Conservation (phyloP, 1,140 invertebrate species). For the Drosophila simulans region DNA sequence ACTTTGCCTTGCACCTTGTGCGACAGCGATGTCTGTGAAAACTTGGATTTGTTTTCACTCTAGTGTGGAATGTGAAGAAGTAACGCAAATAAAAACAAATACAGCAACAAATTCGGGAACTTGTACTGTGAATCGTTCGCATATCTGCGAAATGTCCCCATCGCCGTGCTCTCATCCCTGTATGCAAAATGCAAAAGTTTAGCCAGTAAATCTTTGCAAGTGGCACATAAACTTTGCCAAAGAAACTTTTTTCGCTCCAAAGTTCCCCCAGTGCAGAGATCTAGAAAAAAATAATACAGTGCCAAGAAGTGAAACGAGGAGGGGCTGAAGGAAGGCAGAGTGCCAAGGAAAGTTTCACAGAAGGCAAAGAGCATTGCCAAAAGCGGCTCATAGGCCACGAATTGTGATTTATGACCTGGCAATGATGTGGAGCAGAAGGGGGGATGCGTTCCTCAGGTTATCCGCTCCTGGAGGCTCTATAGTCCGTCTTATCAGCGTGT, state of each 20-base stretch:
- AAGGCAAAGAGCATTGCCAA: constrained; percentile 47
- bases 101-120: constrained; percentile 20
- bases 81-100: constrained; percentile 14
- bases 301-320: constrained; percentile 41
- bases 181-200: constrained; percentile 82
- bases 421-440: constrained; percentile 10
- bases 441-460: constrained; percentile 14
- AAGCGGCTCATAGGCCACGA: constrained; percentile 36
- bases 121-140: constrained; percentile 28
- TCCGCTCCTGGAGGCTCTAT: background rate
- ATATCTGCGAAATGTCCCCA: constrained; percentile 31
- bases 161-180: constrained; percentile 32
- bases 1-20: constrained; percentile 60
- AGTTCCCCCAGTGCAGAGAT: constrained; percentile 47
- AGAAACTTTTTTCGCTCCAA: constrained; percentile 65
- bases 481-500: background rate
- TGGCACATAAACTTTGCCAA: constrained; percentile 82
- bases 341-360: constrained; percentile 52
- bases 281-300: constrained; percentile 75
- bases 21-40: constrained; percentile 51
- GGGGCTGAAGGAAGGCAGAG: constrained; percentile 26
- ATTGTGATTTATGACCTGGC: constrained; percentile 45
- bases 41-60: constrained; percentile 59
- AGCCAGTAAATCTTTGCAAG: constrained; percentile 81
- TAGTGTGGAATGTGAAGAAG: constrained; percentile 33